Percentiles rank a stretch among this genome's conserved stretches.
Evolutionary conservation across 2,797 vertebrate genomes (phyloP).

Genomic region (Alectoris magna): DNA sequence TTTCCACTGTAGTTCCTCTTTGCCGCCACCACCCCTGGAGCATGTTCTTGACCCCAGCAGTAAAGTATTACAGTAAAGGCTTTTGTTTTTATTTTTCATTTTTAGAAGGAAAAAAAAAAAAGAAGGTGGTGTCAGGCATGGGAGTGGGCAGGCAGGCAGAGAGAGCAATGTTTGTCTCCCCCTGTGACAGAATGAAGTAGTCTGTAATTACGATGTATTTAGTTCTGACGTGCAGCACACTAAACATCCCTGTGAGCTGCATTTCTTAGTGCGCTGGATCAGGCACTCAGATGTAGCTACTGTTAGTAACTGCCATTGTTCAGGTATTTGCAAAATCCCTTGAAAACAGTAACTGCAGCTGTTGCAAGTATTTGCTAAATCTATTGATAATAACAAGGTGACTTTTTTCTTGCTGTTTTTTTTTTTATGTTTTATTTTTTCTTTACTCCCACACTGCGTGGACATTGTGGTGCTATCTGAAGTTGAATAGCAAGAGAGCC

Average conservation of each 20-base stretch:
- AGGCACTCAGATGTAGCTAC: background rate
- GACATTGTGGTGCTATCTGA: background rate
- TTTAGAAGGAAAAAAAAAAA: background rate
- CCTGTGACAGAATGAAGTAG: background rate
- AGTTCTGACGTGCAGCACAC: background rate
- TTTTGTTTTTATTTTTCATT: background rate
- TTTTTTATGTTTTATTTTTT: background rate
- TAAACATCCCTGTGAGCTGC: background rate
- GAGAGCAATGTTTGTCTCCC: background rate
- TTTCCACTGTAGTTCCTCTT: conserved; percentile 48
- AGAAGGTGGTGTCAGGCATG: background rate
- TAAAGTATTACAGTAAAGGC: conserved; percentile 44
- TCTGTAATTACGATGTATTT: conserved; percentile 31
- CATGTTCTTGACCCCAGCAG: conserved; percentile 48
- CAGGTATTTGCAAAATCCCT: conserved; percentile 6
- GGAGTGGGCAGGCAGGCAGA: background rate
- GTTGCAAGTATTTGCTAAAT: background rate
- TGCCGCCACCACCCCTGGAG: conserved; percentile 24
- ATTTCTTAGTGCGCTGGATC: background rate
- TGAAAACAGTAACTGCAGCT: background rate
- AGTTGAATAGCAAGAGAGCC: background rate
- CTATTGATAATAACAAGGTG: background rate
- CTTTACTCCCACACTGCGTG: background rate
- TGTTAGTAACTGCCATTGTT: background rate
- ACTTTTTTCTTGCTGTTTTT: background rate